Evolutionary conservation across 2,113 vertebrate genomes (phyloP).

Genomic region (Passer montanus): DNA sequence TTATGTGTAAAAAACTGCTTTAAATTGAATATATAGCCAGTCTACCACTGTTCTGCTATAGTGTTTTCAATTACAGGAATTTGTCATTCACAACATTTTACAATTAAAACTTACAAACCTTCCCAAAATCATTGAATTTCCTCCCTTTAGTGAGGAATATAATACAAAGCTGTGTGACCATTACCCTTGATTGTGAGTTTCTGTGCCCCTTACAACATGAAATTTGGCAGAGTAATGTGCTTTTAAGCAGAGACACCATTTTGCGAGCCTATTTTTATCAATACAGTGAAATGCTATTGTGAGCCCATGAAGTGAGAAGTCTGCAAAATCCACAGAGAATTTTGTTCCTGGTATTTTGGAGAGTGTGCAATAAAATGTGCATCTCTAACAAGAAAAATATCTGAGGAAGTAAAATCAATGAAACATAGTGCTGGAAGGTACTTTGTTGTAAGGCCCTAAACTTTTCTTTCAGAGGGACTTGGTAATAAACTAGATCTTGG

Average conservation of each 20-base stretch:
- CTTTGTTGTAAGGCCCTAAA: neutral
- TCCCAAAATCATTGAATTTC: neutral
- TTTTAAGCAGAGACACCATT: neutral
- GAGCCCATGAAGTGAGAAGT: neutral
- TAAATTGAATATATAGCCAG: neutral
- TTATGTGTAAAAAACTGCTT: neutral
- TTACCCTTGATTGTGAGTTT: neutral
- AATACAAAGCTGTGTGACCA: neutral
- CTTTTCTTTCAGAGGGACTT: neutral
- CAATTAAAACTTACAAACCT: neutral
- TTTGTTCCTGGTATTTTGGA: neutral
- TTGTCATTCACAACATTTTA: neutral
- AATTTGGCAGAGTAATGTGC: neutral
- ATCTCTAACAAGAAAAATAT: neutral
- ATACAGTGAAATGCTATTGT: neutral
- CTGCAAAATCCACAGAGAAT: neutral
- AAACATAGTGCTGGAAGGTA: neutral
- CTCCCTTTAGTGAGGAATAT: neutral
- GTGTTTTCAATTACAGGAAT: neutral
- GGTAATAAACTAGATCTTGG: neutral
- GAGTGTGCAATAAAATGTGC: neutral
- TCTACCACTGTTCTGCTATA: neutral
- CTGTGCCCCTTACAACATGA: neutral
- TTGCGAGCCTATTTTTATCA: neutral
- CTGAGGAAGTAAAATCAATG: neutral